phyloP scores from a whole-genome alignment of 2,888 invertebrate genomes.

The Brachypalpus laphriformis region DNA sequence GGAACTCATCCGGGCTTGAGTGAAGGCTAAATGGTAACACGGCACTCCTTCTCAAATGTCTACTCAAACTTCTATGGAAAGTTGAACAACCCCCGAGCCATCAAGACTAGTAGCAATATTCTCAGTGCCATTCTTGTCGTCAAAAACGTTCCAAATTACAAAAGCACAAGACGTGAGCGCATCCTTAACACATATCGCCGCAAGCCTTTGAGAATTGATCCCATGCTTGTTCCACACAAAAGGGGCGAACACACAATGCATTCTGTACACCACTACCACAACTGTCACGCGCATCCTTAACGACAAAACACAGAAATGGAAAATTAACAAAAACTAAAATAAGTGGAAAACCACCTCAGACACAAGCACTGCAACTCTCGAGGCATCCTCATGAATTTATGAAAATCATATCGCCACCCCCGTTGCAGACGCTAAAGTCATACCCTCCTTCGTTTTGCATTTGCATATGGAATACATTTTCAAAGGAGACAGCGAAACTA shows the following conservation, averaged over 20 bases:
- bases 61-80: too few species aligned
- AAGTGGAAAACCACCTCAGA: constrained; percentile 42
- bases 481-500: constrained; percentile 51
- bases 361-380: constrained; percentile 31
- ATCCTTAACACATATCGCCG: too few species aligned
- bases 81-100: too few species aligned
- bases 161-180: too few species aligned
- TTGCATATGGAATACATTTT: constrained; percentile 69
- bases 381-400: constrained; percentile 51
- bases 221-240: neutral
- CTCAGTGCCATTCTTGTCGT: too few species aligned
- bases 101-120: too few species aligned
- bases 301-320: constrained; percentile 11
- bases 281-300: neutral
- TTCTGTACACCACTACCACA: too few species aligned
- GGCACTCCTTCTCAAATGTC: too few species aligned
- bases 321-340: constrained; percentile 37
- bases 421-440: constrained; percentile 6
- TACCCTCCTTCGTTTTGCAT: constrained; percentile 33
- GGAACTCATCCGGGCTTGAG: neutral
- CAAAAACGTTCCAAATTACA: too few species aligned
- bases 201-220: constrained; percentile 16
- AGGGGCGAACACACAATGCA: neutral
- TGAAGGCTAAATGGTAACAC: too few species aligned
- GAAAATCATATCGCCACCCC: constrained; percentile 27